phyloP scores from a whole-genome alignment of 23 tunicate species.

The Aplidium turbinatum region DNA sequence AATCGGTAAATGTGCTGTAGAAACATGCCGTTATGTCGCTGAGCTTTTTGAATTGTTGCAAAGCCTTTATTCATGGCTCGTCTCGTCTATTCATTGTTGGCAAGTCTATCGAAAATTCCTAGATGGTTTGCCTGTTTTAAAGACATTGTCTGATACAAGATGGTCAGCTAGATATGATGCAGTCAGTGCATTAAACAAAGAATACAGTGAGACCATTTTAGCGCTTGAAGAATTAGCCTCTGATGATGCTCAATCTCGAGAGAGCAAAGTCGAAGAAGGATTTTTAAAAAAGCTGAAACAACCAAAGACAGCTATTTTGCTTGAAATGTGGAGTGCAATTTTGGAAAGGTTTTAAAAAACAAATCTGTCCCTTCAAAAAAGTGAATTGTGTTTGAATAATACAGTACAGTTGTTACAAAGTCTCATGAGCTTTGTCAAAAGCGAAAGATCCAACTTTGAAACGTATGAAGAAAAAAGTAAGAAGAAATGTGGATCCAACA shows the following conservation, averaged over 20 bases:
- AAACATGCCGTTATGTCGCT: conserved; percentile 7
- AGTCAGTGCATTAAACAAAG: conserved; percentile 3
- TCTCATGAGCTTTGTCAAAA: no score
- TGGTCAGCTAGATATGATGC: conserved; percentile 24
- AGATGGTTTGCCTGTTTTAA: neutral
- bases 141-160: conserved; percentile 2
- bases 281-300: neutral
- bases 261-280: conserved; percentile 5
- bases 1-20: conserved; percentile 16
- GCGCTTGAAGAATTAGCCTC: conserved; percentile 5
- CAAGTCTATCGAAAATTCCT: neutral
- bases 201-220: neutral
- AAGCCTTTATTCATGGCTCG: neutral
- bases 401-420: neutral
- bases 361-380: conserved; percentile 7
- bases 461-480: no score
- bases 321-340: conserved; percentile 5
- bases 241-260: neutral
- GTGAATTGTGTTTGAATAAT: neutral
- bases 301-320: conserved; percentile 15
- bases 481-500: no score
- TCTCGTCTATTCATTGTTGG: no score
- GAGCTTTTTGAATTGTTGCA: conserved; percentile 15
- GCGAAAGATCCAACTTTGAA: no score
- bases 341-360: conserved; percentile 18